These are phyloP conservation scores for Stegodyphus dumicola DNA, from an alignment of 1,140 invertebrate species.

Conservation along the genomic window DNA sequence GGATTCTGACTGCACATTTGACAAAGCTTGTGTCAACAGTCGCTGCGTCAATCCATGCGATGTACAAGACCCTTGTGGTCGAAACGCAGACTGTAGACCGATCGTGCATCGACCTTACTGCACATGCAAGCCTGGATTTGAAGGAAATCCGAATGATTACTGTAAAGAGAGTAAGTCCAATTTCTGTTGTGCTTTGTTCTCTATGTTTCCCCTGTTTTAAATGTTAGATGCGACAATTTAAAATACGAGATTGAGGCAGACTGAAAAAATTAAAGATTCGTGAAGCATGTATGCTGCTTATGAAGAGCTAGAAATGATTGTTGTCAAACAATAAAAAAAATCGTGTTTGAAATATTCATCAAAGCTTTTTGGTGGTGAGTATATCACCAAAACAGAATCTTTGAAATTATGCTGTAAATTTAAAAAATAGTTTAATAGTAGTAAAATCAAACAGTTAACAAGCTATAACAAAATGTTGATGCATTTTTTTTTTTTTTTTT, in stretches of 20 bases:
- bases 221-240: not conserved
- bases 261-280: too few relatives aligned
- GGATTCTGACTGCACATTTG: conserved; percentile 78
- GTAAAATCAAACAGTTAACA: too few relatives aligned
- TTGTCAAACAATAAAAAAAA: not conserved
- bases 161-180: conserved; percentile 64
- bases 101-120: conserved; percentile 82
- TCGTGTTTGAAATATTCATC: too few relatives aligned
- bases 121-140: conserved; percentile 81
- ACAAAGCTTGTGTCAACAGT: conserved; percentile 81
- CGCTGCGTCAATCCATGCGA: conserved; percentile 74
- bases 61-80: conserved; percentile 79
- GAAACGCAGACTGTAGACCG: conserved; percentile 84
- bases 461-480: too few relatives aligned
- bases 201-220: not conserved
- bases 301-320: not conserved
- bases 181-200: not conserved
- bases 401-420: too few relatives aligned
- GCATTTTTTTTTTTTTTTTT: too few relatives aligned
- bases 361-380: too few relatives aligned
- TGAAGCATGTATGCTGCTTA: not conserved
- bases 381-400: too few relatives aligned
- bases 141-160: conserved; percentile 82
- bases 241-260: not conserved
- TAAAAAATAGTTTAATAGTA: too few relatives aligned